phyloP scores from a whole-genome alignment of 2,888 invertebrate genomes.

The Bembecia ichneumoniformis region DNA sequence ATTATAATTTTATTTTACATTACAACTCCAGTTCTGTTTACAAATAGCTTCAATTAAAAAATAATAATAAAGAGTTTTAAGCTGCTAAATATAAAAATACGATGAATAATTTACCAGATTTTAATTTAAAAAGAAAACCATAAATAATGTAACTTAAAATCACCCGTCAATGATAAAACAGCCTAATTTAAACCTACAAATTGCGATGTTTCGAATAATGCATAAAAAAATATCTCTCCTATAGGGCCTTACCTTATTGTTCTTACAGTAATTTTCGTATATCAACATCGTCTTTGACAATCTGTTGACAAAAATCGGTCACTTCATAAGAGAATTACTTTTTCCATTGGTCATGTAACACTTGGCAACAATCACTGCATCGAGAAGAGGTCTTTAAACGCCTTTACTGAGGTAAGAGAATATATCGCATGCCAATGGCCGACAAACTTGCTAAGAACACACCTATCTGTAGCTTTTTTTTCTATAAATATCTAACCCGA shows the following conservation, averaged over 20 bases:
- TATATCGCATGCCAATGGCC: too few species aligned
- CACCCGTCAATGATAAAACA: conserved; percentile 27
- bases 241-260: conserved; percentile 69
- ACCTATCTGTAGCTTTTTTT: too few species aligned
- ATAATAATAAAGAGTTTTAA: conserved; percentile 63
- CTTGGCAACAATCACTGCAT: conserved; percentile 18
- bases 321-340: conserved; percentile 30
- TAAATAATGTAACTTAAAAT: conserved; percentile 19
- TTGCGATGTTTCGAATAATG: conserved; percentile 57
- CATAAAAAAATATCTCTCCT: conserved; percentile 70
- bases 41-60: conserved; percentile 43
- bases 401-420: too few species aligned
- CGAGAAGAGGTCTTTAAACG: too few species aligned
- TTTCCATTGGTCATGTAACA: conserved; percentile 39
- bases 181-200: conserved; percentile 37
- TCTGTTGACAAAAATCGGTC: conserved; percentile 33
- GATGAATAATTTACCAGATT: conserved; percentile 52
- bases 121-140: conserved; percentile 46
- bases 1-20: conserved; percentile 55
- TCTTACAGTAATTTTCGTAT: conserved; percentile 65
- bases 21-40: conserved; percentile 58
- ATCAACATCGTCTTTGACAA: conserved; percentile 69
- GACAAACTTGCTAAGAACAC: too few species aligned
- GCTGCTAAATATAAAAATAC: conserved; percentile 61
- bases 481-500: too few species aligned